These are phyloP conservation scores for Caerostris darwini DNA, from an alignment of 1,140 invertebrate species.

Conservation along the genomic window DNA sequence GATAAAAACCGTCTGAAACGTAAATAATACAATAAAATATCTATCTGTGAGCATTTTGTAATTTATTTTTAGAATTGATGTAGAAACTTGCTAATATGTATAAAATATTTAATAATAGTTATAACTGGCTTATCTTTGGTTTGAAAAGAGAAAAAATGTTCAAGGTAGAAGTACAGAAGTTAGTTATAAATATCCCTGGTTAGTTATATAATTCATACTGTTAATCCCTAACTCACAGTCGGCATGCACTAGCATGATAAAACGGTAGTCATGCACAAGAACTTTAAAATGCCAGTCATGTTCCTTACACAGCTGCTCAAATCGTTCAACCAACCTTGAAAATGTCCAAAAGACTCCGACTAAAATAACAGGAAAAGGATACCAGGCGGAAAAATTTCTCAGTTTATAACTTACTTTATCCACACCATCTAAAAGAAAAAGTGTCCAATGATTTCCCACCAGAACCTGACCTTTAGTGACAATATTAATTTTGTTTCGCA, in stretches of 20 bases:
- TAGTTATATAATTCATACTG: not conserved
- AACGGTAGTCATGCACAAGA: not conserved
- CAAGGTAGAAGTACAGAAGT: not conserved
- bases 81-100: no score
- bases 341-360: conserved; percentile 8
- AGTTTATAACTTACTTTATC: conserved; percentile 11
- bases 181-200: not conserved
- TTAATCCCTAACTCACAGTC: not conserved
- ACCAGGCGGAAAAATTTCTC: not conserved
- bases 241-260: not conserved
- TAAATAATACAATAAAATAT: no score
- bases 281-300: not conserved
- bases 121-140: no score
- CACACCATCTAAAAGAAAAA: not conserved
- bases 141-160: no score
- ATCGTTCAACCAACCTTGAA: not conserved
- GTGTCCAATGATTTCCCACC: not conserved
- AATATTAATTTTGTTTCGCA: not conserved
- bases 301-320: not conserved
- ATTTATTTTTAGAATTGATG: no score
- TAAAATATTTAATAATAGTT: no score
- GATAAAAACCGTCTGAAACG: no score
- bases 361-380: conserved; percentile 25
- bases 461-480: not conserved
- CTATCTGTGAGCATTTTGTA: no score